A percentile compares a stretch with the other conserved stretches of the same genome.
Evolutionary conservation across 2,888 invertebrate species (phyloP).

Genomic region (Euplexia lucipara): DNA sequence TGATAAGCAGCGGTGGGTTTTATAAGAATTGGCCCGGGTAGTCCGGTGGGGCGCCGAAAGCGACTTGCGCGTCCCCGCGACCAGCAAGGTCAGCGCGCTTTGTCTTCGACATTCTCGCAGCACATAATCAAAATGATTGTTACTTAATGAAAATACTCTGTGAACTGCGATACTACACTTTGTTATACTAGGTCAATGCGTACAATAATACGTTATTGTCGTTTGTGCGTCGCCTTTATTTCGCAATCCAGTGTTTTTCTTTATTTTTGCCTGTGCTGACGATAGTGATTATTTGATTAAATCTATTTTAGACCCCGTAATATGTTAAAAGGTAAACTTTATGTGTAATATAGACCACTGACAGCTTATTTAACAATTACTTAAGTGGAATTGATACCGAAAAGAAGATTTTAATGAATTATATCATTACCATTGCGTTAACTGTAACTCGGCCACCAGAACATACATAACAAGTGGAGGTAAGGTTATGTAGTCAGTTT

Average conservation of each 20-base stretch:
- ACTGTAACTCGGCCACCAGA: constrained; percentile 55
- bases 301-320: not conserved
- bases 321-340: not conserved
- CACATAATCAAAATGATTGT: constrained; percentile 84
- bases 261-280: not conserved
- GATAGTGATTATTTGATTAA: not conserved
- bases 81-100: constrained; percentile 84
- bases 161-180: constrained; percentile 79
- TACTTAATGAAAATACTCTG: constrained; percentile 84
- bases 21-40: constrained; percentile 84
- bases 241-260: constrained; percentile 10
- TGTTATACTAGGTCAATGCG: constrained; percentile 80
- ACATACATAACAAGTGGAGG: constrained; percentile 38
- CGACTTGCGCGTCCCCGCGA: constrained; percentile 76
- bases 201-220: constrained; percentile 74
- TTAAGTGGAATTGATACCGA: not conserved
- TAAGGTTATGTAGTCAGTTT: constrained; percentile 59
- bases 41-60: constrained; percentile 86
- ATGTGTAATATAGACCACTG: not conserved
- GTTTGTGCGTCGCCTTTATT: constrained; percentile 39
- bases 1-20: constrained; percentile 85
- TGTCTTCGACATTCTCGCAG: constrained; percentile 86
- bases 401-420: constrained; percentile 21
- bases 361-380: not conserved
- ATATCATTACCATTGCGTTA: constrained; percentile 54